Evolutionary conservation across 2,888 invertebrate species (phyloP), one percentile per base, ranked within the genome.

Genomic region (Epistrophella euchroma): DNA sequence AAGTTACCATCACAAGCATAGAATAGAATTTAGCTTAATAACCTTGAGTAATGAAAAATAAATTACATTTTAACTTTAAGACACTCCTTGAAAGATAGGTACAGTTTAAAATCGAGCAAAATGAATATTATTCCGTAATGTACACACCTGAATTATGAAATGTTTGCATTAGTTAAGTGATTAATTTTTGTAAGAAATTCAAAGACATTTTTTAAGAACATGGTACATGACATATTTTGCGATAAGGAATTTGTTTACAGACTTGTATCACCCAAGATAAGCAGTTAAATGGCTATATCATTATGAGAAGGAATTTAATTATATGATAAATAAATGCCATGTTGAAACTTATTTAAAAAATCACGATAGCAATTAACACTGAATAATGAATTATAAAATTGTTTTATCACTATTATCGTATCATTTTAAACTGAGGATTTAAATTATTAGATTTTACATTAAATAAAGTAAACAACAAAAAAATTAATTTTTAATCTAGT

Each of bases 111-210:
- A 19, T 32, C 9, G 10, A n/a, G 10, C 28, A 64, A 22, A 22
- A 22, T 22, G 10, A 6, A 25, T 17, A 25, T 45, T 10, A 68
- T 22, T 22, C 37, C 17, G n/a, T 19, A 50, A 3, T 32, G 66
- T 19, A 37, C 68, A 68, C 50, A 37, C 50, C 68, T 19, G 37
- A 37, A 52, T 52, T 35, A 68, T 37, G 50, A 52, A 50, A 22
- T 68, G 22, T 35, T 25, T 32, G 35, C 66, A 32, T 68, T 74
- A 32, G 55, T 35, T 47, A 11, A 37, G 35, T 68, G 56, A 76
- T 76, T 76, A 68, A 28, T 56, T 56, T 37, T 56, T 56, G 78
- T 73, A 47, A 22, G n/a, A 32, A 58, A 58, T n/a, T 37, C 55
- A 32, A 72, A 62, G 35, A 56, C 17, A 66, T n/a, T 66, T 55